phyloP scores from a whole-genome alignment of 2,797 vertebrate genomes.

The Lemur catta region DNA sequence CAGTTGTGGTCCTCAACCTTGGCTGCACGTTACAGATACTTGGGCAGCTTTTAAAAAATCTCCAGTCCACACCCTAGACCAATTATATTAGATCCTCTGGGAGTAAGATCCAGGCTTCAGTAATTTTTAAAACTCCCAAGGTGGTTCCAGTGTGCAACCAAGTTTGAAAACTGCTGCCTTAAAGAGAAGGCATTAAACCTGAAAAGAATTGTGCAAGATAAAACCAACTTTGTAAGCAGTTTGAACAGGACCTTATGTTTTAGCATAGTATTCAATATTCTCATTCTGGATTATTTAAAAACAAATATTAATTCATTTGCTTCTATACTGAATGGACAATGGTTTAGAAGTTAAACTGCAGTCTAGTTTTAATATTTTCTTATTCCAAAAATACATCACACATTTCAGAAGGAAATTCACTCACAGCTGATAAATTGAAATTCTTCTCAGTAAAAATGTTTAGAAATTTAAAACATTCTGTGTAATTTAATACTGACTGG shows the following conservation, averaged over 20 bases:
- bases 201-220: neutral
- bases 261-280: neutral
- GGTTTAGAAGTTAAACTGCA: neutral
- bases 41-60: slow-evolving; percentile 64
- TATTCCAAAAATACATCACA: neutral
- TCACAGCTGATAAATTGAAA: neutral
- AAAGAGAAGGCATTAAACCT: neutral
- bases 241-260: neutral
- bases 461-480: neutral
- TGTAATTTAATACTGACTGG: neutral
- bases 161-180: neutral
- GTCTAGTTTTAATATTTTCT: neutral
- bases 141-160: neutral
- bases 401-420: neutral
- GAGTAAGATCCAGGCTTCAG: slow-evolving; percentile 5
- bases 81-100: slow-evolving; percentile 47
- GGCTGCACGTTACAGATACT: slow-evolving; percentile 53
- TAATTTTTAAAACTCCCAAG: slow-evolving; percentile 45
- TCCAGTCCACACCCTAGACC: slow-evolving; percentile 46
- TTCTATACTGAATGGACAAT: neutral
- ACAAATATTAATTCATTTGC: neutral
- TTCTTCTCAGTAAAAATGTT: slow-evolving; percentile 24
- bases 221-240: neutral
- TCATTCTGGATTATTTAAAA: neutral
- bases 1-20: slow-evolving; percentile 11